phyloP scores from a whole-genome alignment of 1,140 invertebrate species.

The Chrysopa pallens region DNA sequence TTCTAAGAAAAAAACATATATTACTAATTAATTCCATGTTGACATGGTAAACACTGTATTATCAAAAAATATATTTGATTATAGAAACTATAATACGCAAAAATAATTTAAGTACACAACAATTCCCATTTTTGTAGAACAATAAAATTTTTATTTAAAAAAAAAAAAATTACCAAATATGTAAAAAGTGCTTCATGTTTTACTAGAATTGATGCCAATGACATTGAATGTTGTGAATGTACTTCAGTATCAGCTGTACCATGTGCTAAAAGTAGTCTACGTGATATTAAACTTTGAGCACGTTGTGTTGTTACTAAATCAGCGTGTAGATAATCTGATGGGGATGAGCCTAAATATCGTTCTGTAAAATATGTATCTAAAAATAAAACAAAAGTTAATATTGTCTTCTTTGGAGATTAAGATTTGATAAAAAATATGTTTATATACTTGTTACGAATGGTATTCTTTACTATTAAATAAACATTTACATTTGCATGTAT shows the following conservation, averaged over 20 bases:
- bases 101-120: no score
- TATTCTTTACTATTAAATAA: no score
- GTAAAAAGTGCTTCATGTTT: constrained; percentile 54
- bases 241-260: constrained; percentile 63
- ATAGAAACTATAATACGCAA: constrained; percentile 1
- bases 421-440: no score
- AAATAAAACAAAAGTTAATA: constrained; percentile 10
- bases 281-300: constrained; percentile 41
- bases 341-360: constrained; percentile 54
- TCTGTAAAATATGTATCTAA: constrained; percentile 73
- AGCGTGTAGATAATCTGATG: constrained; percentile 34
- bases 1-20: no score
- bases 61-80: not conserved
- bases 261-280: constrained; percentile 48
- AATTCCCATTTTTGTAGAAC: no score
- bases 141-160: no score
- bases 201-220: constrained; percentile 57
- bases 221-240: constrained; percentile 70
- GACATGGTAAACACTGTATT: not conserved
- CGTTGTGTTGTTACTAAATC: constrained; percentile 42
- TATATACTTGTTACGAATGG: no score
- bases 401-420: not conserved
- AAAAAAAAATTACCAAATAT: constrained; percentile 41
- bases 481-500: no score
- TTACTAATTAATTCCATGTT: no score